Percentiles rank a stretch among this genome's conserved stretches.
phyloP scores from a whole-genome alignment of 2,797 vertebrate species.

The Phaenicophaeus curvirostris region DNA sequence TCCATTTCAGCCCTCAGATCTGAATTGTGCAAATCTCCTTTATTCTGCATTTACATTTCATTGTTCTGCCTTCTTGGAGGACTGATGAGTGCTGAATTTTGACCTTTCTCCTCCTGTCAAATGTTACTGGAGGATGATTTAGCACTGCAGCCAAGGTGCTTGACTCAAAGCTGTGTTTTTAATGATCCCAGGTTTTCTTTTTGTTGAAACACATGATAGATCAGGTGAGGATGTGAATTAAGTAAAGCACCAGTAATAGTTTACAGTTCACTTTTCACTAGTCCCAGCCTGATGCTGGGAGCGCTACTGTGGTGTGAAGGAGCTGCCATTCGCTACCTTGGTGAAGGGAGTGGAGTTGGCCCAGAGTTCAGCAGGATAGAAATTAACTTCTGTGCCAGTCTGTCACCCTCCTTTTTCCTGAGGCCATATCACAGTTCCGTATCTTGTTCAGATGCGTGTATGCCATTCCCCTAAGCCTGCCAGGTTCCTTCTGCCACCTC shows the following conservation, averaged over 20 bases:
- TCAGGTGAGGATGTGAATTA: not conserved
- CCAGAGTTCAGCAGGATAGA: not conserved
- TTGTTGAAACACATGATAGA: not conserved
- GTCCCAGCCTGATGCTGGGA: not conserved
- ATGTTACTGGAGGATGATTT: not conserved
- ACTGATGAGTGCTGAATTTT: not conserved
- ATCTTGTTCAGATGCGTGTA: not conserved
- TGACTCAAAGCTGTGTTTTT: slow-evolving; percentile 2
- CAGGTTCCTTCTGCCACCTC: not conserved
- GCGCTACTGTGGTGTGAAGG: not conserved
- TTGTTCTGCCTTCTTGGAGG: not conserved
- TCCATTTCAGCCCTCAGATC: not conserved
- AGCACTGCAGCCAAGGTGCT: not conserved
- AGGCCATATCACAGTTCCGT: not conserved
- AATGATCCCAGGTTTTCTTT: slow-evolving; percentile 39
- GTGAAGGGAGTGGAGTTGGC: not conserved
- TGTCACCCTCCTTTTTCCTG: not conserved
- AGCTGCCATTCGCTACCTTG: not conserved
- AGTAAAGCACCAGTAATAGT: not conserved
- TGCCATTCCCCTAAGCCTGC: not conserved
- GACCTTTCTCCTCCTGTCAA: not conserved
- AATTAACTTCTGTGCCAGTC: not conserved
- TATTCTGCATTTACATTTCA: not conserved
- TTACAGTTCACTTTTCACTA: not conserved
- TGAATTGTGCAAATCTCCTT: not conserved